Evolutionary conservation across 2,797 vertebrate species (phyloP).

Genomic region (Crax fasciolata): DNA sequence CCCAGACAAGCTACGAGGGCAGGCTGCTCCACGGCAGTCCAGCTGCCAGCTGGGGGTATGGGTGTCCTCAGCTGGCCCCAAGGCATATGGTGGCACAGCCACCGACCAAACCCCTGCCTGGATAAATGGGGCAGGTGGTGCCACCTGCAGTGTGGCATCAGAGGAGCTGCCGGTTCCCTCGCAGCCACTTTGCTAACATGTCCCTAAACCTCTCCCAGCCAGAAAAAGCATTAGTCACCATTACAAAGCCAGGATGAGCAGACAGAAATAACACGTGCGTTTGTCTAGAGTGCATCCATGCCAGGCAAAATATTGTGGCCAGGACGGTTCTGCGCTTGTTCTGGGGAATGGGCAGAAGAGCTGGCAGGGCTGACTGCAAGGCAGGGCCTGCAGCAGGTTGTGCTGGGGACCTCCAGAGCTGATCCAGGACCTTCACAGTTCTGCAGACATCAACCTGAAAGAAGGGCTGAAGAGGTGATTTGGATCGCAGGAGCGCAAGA

Average conservation of each 20-base stretch:
- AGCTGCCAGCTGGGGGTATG: neutral
- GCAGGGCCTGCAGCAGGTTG: neutral
- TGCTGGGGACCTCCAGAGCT: neutral
- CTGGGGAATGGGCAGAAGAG: conserved; percentile 6
- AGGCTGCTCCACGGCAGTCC: neutral
- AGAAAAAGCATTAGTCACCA: conserved; percentile 65
- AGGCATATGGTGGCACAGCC: neutral
- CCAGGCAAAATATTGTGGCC: conserved; percentile 66
- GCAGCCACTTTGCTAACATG: conserved; percentile 39
- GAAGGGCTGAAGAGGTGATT: neutral
- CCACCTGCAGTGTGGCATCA: neutral
- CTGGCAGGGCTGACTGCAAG: neutral
- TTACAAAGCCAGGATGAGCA: conserved; percentile 58
- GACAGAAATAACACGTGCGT: conserved; percentile 47
- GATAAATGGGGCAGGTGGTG: neutral
- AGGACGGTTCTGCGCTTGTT: neutral
- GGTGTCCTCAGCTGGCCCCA: neutral
- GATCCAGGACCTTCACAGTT: accelerated
- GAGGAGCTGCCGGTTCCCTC: neutral
- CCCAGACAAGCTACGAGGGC: neutral
- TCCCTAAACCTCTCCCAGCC: conserved; percentile 23
- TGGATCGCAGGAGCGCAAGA: neutral
- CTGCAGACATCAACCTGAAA: neutral
- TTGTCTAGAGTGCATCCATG: neutral
- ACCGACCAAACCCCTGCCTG: accelerated